phyloP scores from a whole-genome alignment of 2,888 invertebrate species.

The Harpalus rufipes region DNA sequence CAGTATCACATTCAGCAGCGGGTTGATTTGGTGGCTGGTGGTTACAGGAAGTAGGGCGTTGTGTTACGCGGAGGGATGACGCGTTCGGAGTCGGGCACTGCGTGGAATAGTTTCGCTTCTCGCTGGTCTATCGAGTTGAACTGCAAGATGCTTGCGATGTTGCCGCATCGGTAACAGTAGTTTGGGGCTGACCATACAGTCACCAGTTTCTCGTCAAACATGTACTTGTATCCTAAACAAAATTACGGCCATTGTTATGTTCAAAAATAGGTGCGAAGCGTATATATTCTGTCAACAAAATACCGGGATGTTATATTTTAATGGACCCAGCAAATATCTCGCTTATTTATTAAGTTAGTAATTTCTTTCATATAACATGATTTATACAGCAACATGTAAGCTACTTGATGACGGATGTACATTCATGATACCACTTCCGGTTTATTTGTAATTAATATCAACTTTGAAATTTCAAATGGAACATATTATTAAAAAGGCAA shows the following conservation, averaged over 20 bases:
- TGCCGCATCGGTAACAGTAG: constrained; percentile 99
- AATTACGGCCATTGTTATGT: background rate
- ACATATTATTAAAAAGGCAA: too few species aligned
- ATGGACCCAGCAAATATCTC: too few species aligned
- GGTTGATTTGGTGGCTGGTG: constrained; percentile 31
- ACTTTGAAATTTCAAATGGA: too few species aligned
- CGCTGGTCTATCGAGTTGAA: constrained; percentile 89
- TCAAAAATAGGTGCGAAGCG: background rate
- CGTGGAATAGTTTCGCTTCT: constrained; percentile 92
- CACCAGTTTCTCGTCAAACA: constrained; percentile 97
- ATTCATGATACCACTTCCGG: too few species aligned
- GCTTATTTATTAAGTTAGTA: too few species aligned
- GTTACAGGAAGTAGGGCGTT: constrained; percentile 97
- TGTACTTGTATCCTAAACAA: constrained; percentile 93
- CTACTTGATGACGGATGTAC: too few species aligned
- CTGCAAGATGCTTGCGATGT: constrained; percentile 97
- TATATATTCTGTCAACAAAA: background rate
- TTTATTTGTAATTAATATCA: too few species aligned
- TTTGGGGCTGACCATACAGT: constrained; percentile 99
- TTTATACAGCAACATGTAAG: too few species aligned
- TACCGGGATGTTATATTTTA: too few species aligned
- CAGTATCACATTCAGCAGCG: constrained; percentile 49
- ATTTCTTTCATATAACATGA: too few species aligned
- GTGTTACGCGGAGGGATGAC: constrained; percentile 95
- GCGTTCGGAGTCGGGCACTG: constrained; percentile 96